Percentiles rank a stretch among this genome's conserved stretches.
These are phyloP conservation scores for Cylindroiulus punctatus DNA, from an alignment of 2,888 invertebrate genomes.

Conservation along the genomic window DNA sequence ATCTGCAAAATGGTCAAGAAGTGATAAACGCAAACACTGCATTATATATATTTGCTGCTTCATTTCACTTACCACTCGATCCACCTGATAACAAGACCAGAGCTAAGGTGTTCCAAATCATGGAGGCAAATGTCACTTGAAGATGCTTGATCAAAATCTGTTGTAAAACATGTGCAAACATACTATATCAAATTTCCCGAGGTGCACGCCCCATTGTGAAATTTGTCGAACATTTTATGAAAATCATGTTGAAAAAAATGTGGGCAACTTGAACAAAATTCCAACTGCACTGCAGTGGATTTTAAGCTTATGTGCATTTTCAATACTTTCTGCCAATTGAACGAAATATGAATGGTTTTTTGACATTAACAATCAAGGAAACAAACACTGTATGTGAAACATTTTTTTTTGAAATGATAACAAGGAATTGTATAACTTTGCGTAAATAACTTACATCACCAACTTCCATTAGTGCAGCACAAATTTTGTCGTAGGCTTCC, in stretches of 20 bases:
- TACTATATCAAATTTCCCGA: too few species aligned
- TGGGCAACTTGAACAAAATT: too few species aligned
- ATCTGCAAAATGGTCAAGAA: not conserved
- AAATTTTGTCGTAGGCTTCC: constrained; percentile 14
- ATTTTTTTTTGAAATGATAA: not conserved
- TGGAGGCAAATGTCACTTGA: constrained; percentile 48
- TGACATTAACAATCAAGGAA: too few species aligned
- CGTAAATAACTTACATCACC: not conserved
- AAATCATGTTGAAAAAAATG: too few species aligned
- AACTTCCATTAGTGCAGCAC: not conserved
- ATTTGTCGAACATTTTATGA: too few species aligned
- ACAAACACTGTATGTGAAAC: too few species aligned
- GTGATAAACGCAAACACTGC: not conserved
- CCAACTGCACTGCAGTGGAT: too few species aligned
- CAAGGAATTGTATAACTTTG: not conserved
- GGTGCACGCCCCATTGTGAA: too few species aligned
- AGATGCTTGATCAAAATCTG: constrained; percentile 44
- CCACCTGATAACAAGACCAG: constrained; percentile 8
- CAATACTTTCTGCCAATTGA: too few species aligned
- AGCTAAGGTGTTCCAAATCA: not conserved
- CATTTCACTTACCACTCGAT: constrained; percentile 12
- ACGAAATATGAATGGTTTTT: too few species aligned
- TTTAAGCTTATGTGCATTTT: too few species aligned
- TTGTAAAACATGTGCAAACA: not conserved
- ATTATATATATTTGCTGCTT: not conserved